These are phyloP conservation scores for Oscheius sp. DNA, from an alignment of 2,888 invertebrate genomes.

Conservation along the genomic window DNA sequence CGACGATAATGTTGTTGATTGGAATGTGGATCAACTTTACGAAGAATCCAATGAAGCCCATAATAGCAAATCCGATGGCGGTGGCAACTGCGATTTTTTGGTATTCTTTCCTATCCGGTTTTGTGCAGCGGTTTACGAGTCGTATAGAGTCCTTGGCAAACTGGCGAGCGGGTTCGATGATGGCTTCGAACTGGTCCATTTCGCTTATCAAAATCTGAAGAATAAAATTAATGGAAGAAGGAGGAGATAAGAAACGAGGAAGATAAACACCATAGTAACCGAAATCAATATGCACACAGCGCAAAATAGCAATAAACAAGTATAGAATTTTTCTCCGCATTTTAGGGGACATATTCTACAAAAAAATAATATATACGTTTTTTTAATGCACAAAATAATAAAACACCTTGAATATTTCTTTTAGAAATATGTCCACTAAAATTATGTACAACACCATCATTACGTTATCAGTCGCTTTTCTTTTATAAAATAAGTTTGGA, in stretches of 20 bases:
- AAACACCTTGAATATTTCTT: no score
- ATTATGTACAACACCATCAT: no score
- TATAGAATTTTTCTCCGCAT: no score
- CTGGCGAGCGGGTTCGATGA: conserved; percentile 92
- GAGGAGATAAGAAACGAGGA: neutral
- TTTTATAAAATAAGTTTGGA: no score
- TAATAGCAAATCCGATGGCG: conserved; percentile 98
- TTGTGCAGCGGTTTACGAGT: conserved; percentile 97
- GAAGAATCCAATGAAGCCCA: conserved; percentile 99
- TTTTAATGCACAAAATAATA: no score
- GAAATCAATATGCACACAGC: no score
- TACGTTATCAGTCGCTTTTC: no score
- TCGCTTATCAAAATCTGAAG: conserved; percentile 20
- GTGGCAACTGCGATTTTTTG: conserved; percentile 99
- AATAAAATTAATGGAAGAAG: neutral
- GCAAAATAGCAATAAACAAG: no score
- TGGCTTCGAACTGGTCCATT: conserved; percentile 97
- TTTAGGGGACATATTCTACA: no score
- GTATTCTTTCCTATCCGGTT: conserved; percentile 99
- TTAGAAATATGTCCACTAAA: no score
- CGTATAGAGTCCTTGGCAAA: conserved; percentile 98
- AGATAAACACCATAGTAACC: neutral
- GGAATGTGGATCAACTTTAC: conserved; percentile 99
- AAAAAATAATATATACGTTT: no score
- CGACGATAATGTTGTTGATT: conserved; percentile 80